Percentiles rank a stretch among this genome's conserved stretches.
Conservation (phyloP, 2,888 invertebrate species). For the Cryptus armator region DNA sequence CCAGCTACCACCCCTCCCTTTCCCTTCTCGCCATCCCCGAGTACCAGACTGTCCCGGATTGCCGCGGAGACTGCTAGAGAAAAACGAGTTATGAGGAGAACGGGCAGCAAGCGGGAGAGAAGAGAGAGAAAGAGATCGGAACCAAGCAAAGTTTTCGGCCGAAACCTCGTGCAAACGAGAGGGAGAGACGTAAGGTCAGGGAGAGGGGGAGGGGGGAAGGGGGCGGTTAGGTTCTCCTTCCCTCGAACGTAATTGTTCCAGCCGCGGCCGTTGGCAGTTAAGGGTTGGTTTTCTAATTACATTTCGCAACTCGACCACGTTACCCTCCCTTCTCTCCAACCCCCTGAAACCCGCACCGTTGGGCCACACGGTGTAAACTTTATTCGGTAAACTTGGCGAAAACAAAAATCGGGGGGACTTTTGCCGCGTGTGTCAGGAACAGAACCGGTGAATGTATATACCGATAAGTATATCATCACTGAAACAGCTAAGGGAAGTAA, state of each 20-base stretch:
- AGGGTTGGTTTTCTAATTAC: constrained; percentile 69
- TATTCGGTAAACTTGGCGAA: constrained; percentile 48
- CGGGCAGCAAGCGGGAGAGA: constrained; percentile 1
- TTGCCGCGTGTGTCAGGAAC: constrained; percentile 22
- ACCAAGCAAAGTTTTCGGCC: constrained; percentile 50
- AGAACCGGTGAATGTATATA: not conserved
- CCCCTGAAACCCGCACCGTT: not conserved
- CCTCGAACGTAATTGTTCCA: constrained; percentile 62
- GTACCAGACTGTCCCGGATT: constrained; percentile 33
- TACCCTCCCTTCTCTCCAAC: constrained; percentile 16
- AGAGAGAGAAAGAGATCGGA: constrained; percentile 19
- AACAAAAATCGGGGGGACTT: constrained; percentile 50
- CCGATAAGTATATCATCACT: not conserved
- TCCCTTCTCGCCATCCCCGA: not conserved
- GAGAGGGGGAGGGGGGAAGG: not conserved
- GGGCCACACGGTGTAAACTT: constrained; percentile 46
- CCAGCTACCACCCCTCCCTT: not conserved
- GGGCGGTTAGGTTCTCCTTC: constrained; percentile 55
- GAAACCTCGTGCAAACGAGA: constrained; percentile 48
- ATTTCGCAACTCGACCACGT: constrained; percentile 62
- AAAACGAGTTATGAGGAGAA: constrained; percentile 57
- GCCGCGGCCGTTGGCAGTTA: constrained; percentile 67
- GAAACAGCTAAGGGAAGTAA: not conserved
- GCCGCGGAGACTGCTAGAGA: constrained; percentile 27
- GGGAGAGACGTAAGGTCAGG: constrained; percentile 38